phyloP scores from a whole-genome alignment of 2,797 vertebrate species.

The Acanthurus lineatus region DNA sequence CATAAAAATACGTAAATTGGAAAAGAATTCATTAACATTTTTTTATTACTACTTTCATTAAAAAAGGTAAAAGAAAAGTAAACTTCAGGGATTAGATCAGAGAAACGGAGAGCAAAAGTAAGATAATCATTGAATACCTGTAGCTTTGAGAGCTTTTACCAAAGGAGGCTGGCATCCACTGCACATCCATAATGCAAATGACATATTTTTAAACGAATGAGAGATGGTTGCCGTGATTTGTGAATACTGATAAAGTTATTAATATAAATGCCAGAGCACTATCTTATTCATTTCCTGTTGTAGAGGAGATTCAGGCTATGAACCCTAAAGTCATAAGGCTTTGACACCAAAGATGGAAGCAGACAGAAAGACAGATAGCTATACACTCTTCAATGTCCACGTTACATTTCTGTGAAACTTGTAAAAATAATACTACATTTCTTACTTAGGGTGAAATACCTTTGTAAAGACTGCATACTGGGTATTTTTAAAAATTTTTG shows the following conservation, averaged over 20 bases:
- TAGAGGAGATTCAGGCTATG: constrained; percentile 58
- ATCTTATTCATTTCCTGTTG: constrained; percentile 77
- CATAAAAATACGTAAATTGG: too few species aligned
- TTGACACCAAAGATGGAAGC: constrained; percentile 46
- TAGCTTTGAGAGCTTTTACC: constrained; percentile 16
- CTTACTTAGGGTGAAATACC: too few species aligned
- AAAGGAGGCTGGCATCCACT: constrained; percentile 31
- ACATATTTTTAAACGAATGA: constrained; percentile 68
- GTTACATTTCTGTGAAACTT: too few species aligned
- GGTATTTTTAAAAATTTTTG: too few species aligned
- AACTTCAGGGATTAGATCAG: too few species aligned
- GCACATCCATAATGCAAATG: constrained; percentile 57
- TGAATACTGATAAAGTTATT: constrained; percentile 80
- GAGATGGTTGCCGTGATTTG: constrained; percentile 67
- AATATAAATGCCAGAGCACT: constrained; percentile 74
- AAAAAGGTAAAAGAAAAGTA: neutral
- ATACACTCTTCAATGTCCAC: too few species aligned
- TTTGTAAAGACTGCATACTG: too few species aligned
- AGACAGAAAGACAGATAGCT: constrained; percentile 17
- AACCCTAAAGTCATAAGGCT: constrained; percentile 67
- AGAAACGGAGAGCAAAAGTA: neutral
- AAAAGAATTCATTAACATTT: too few species aligned
- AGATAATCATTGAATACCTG: constrained; percentile 3
- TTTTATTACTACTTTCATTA: neutral
- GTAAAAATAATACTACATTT: too few species aligned